A percentile compares a stretch with the other conserved stretches of the same genome.
Evolutionary conservation across 2,113 vertebrate species (phyloP).

Genomic region (Rhineura floridana): DNA sequence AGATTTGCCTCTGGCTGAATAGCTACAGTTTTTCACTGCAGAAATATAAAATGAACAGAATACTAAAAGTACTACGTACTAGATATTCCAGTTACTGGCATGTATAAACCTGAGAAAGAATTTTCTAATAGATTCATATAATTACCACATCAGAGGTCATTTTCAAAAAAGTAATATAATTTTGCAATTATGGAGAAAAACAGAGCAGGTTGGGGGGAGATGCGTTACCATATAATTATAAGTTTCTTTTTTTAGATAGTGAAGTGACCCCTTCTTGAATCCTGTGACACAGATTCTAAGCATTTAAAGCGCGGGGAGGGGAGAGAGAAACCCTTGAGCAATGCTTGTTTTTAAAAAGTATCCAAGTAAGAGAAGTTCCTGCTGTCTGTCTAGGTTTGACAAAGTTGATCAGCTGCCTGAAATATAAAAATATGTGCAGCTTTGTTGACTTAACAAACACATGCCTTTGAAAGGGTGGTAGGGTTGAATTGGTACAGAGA

Average conservation of each 20-base stretch:
- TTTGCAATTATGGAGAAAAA: slow-evolving; percentile 1
- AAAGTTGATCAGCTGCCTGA: neutral
- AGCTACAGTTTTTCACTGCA: neutral
- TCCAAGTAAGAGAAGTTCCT: neutral
- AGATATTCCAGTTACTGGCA: slow-evolving; percentile 25
- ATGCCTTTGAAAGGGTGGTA: neutral
- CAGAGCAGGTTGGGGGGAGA: too few relatives aligned
- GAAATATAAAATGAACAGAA: neutral
- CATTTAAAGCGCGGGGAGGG: neutral
- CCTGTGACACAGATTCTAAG: neutral
- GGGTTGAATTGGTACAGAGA: slow-evolving; percentile 16
- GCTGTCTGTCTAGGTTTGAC: too few relatives aligned
- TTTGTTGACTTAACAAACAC: neutral
- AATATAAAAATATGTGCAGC: neutral
- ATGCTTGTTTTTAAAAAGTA: neutral
- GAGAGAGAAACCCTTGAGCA: neutral
- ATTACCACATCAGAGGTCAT: slow-evolving; percentile 34
- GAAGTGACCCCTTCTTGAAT: neutral
- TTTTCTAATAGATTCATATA: slow-evolving; percentile 41
- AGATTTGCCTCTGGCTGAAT: neutral
- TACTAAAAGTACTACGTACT: neutral
- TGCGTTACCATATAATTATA: neutral
- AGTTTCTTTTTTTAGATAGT: neutral
- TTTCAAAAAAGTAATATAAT: slow-evolving; percentile 20
- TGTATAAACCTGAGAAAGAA: slow-evolving; percentile 25